These are phyloP conservation scores for Tachysurus vachellii DNA, from an alignment of 2,113 vertebrate species.

Conservation along the genomic window DNA sequence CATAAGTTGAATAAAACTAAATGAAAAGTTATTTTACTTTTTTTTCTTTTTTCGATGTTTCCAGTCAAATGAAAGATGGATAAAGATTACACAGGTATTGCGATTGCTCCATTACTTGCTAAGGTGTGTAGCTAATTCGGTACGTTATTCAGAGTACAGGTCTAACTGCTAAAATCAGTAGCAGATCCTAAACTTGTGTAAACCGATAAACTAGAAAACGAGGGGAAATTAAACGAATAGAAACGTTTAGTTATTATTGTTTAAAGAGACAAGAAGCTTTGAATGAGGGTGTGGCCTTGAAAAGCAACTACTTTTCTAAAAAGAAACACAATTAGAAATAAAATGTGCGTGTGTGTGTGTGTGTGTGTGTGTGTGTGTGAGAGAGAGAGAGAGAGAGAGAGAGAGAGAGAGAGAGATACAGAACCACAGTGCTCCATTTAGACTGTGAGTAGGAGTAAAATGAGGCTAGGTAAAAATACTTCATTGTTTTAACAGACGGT, in stretches of 20 bases:
- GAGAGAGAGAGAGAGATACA: not conserved
- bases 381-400: not conserved
- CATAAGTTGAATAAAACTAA: no score
- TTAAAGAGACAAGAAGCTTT: not conserved
- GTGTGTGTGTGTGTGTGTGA: not conserved
- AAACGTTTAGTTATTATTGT: not conserved
- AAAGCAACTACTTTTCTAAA: not conserved
- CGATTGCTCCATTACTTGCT: not conserved
- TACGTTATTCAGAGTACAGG: no score
- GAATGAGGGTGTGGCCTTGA: not conserved
- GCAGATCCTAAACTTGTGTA: no score
- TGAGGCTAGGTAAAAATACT: slow-evolving; percentile 47
- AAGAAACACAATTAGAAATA: not conserved
- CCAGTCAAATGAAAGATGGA: not conserved
- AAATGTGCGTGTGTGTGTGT: not conserved
- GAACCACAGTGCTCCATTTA: not conserved
- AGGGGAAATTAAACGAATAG: no score
- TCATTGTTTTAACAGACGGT: slow-evolving; percentile 52
- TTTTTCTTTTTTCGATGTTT: no score
- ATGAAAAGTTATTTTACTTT: no score
- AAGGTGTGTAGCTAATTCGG: not conserved
- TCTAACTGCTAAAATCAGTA: no score
- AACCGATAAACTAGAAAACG: no score
- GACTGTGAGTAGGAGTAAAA: not conserved
- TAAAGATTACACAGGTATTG: not conserved